Base-by-base conservation (phyloP, 1,140 invertebrate genomes). In the Phymorhynchus buccinoides region DNA sequence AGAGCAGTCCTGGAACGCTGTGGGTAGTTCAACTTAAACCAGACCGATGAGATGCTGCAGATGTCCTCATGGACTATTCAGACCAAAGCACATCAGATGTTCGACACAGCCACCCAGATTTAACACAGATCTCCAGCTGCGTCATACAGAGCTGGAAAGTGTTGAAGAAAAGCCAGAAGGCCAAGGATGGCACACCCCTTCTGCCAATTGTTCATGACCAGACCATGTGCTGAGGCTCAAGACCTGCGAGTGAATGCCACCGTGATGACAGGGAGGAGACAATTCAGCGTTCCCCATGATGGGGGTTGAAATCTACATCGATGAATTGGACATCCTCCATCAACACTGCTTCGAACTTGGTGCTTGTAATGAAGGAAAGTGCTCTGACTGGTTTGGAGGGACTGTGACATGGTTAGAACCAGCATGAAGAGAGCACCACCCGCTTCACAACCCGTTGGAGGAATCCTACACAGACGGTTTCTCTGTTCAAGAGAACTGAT, bases 401-500 rank as follows among this genome's bases (percentile, higher is more conserved):
- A 16, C 81, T 90, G 37, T 87, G 87, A 32, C 81, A 83, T 62
- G 87, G 86, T 78, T 91, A 87, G 86, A 88, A 90, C 22, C 91
- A 92, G 84, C 80, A 84, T 37, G 91, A 92, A 75, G 88, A 89
- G 1, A 80, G 91, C 0, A 91, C 90, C 18, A 83, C 87, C 37
- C 81, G 91, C 42, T 92, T 7, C 86, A 87, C 78, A 85, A 88
- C 37, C 75, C 91, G 6, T 27, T 88, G 41, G 75, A 87, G 37
- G 87, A 87, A n/a, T 83, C 81, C 0, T 92, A 92, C 82, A 90
- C 88, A n/a, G 90, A 88, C 86, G 91, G 90, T 16, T 86, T 90
- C 35, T 88, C 89, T 66, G 88, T 92, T 32, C 91, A 18, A 92
- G 91, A 84, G 91, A 92, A 87, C 80, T 92, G 9, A 84, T 92